Conservation (phyloP, 2,113 vertebrate genomes). For the Dasyornis broadbenti region DNA sequence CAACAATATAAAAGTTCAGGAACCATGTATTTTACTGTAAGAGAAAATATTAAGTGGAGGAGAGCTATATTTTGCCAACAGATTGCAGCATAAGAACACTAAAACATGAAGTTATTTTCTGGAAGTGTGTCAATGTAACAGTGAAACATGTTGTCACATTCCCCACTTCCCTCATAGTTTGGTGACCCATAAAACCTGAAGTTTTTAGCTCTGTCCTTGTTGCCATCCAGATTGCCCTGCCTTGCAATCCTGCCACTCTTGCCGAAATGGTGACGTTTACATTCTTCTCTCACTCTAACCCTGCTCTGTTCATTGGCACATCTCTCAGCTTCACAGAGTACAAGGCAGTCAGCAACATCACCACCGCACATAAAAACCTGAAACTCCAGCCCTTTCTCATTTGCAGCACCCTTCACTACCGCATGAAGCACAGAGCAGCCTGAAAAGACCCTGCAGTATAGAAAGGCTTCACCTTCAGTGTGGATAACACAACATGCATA, state of each 20-base stretch:
- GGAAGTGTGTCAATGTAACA: neutral
- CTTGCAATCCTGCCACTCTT: neutral
- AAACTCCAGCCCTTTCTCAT: neutral
- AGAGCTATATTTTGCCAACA: neutral
- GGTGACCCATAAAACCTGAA: neutral
- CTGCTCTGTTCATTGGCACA: neutral
- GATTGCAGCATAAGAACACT: neutral
- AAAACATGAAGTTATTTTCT: neutral
- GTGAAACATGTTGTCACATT: neutral
- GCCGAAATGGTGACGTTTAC: neutral
- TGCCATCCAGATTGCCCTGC: neutral
- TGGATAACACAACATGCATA: rapidly evolving
- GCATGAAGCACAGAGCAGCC: neutral
- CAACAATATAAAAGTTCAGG: neutral
- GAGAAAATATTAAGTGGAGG: neutral
- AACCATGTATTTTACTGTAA: neutral
- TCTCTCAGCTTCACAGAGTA: neutral
- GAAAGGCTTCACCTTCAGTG: neutral
- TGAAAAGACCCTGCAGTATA: neutral
- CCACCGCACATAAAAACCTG: neutral
- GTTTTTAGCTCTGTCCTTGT: neutral
- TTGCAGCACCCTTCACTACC: neutral
- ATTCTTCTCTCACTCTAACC: neutral
- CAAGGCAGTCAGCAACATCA: neutral
- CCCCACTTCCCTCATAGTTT: neutral